phyloP scores from a whole-genome alignment of 2,797 vertebrate genomes.

The Phrynocephalus forsythii region DNA sequence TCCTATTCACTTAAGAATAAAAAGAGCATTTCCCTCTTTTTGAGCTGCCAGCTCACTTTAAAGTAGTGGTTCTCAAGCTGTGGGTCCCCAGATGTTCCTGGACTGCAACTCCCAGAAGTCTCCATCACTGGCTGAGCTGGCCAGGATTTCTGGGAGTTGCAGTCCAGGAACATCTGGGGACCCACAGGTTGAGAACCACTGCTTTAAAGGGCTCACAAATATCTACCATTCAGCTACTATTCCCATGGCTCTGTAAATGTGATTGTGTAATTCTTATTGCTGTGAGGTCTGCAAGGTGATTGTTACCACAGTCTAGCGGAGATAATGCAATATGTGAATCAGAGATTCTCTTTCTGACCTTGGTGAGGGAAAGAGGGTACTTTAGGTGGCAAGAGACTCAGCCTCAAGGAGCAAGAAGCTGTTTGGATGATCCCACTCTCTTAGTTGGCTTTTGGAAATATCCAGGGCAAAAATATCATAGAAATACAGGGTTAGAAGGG shows the following conservation, averaged over 20 bases:
- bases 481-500: background rate
- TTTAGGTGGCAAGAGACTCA: constrained; percentile 45
- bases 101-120: too few relatives aligned
- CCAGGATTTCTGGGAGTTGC: too few relatives aligned
- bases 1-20: constrained; percentile 38
- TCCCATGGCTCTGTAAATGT: constrained; percentile 8
- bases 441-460: constrained; percentile 39
- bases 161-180: too few relatives aligned
- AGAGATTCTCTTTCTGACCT: constrained; percentile 39
- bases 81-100: too few relatives aligned
- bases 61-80: too few relatives aligned
- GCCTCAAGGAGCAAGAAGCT: constrained; percentile 46
- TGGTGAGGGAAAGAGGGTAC: constrained; percentile 38
- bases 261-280: constrained; percentile 24
- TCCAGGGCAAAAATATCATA: background rate
- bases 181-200: too few relatives aligned
- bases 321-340: constrained; percentile 32
- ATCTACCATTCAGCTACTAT: constrained; percentile 5
- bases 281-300: constrained; percentile 26
- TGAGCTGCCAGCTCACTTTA: background rate
- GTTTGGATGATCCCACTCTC: constrained; percentile 51
- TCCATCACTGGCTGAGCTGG: too few relatives aligned
- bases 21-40: constrained; percentile 1
- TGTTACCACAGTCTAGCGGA: constrained; percentile 14
- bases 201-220: background rate